Evolutionary conservation across 1,140 invertebrate genomes (phyloP), one percentile per base, ranked within the genome.

Genomic region (Drosophila pruinosa): DNA sequence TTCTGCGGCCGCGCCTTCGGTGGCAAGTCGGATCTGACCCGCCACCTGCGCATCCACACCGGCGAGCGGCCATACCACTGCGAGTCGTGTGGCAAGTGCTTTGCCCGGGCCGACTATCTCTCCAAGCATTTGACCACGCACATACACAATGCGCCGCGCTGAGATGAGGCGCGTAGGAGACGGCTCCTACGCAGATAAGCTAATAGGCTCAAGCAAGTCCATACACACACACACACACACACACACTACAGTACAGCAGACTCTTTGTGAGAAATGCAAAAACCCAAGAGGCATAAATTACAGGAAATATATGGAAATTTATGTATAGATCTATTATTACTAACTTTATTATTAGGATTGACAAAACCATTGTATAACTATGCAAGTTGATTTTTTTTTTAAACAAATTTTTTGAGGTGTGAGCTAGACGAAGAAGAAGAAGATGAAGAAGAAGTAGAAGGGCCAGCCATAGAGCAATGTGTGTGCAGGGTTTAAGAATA

Each of bases 101-200:
- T 97, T 92, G 96, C 96, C 6, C 92, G 96, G 5, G 96, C 96
- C 22, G 96, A 97, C 89, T 97, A 97, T 80, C 93, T 97, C n/a
- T 97, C 96, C 67, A 97, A 97, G 92, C 96, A 97, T 91, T 93
- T 97, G 59, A 97, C 96, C 52, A 97, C 96, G 3, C 96, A 97
- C 92, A 95, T 97, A 63, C 96, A 97, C 92, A 94, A 94, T 79
- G 92, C 94, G 64, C 94, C 94, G 76, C 92, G 92, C 91, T 92
- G 91, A 92, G 89, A 91, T 91, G 90, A 91, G 90, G 90, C 85
- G 89, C 90, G 90, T 89, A 91, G 90, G 90, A 91, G 90, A 78
- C 74, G 90, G 67, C 90, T 91, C 90, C 90, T 91, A 90, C 90
- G 90, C 90, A 91, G 90, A 90, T 91, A 91, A 89, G 68, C 53